These are phyloP conservation scores for Dufourea novaeangliae DNA, from an alignment of 1,140 invertebrate genomes.

Conservation along the genomic window DNA sequence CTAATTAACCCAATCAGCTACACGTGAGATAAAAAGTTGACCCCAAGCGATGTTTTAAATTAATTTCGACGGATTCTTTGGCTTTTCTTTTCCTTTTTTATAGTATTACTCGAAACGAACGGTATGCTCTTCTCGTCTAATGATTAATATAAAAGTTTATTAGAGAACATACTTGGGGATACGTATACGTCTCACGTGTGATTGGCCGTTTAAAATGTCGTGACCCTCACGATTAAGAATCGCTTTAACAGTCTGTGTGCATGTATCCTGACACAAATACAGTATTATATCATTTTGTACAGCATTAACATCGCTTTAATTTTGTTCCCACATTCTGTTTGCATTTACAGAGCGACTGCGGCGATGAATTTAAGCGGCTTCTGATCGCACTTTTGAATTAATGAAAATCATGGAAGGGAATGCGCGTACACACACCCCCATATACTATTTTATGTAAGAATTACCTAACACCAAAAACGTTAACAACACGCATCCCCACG, in stretches of 20 bases:
- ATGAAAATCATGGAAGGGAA: conserved; percentile 59
- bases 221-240: neutral
- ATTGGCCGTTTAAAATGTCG: neutral
- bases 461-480: conserved; percentile 41
- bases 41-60: too few species aligned
- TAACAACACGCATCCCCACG: conserved; percentile 48
- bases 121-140: too few species aligned
- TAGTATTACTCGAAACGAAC: too few species aligned
- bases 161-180: too few species aligned
- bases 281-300: conserved; percentile 19
- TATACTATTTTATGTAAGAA: conserved; percentile 53
- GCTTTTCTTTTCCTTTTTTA: too few species aligned
- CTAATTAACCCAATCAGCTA: conserved; percentile 28
- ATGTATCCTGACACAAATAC: conserved; percentile 27
- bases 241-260: conserved; percentile 34
- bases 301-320: conserved; percentile 54
- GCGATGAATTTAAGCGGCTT: conserved; percentile 83
- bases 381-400: conserved; percentile 81
- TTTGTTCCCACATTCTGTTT: conserved; percentile 62
- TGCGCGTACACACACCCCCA: conserved; percentile 25
- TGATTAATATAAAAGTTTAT: too few species aligned
- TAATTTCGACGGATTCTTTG: too few species aligned
- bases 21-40: neutral
- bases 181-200: too few species aligned
- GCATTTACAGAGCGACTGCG: conserved; percentile 82